These are phyloP conservation scores for Channa maculata DNA, from an alignment of 2,113 vertebrate species.

Conservation along the genomic window DNA sequence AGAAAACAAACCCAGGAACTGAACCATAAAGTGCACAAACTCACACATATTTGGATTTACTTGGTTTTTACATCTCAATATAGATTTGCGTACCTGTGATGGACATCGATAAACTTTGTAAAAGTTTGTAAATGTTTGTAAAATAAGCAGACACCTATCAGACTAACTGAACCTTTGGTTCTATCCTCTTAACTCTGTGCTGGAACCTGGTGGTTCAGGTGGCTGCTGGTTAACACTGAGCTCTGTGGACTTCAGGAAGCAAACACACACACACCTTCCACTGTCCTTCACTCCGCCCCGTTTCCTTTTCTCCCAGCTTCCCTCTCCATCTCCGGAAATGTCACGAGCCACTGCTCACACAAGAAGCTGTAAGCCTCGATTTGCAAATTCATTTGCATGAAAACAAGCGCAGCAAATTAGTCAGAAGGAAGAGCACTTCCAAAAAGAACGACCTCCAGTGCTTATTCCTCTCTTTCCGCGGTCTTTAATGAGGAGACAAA, in stretches of 20 bases:
- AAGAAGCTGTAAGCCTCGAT: conserved; percentile 44
- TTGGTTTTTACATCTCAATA: too few relatives aligned
- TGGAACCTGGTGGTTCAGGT: conserved; percentile 17
- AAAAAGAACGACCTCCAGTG: conserved; percentile 27
- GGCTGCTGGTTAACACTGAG: conserved; percentile 1
- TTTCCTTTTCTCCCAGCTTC: conserved; percentile 8
- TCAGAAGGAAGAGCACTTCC: conserved; percentile 28
- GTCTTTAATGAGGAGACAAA: conserved; percentile 67
- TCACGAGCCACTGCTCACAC: conserved; percentile 44
- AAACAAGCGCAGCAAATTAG: conserved; percentile 46
- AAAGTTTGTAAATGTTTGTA: too few relatives aligned
- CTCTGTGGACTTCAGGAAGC: background rate
- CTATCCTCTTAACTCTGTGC: background rate
- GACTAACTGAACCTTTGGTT: background rate
- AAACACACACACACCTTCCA: conserved; percentile 9
- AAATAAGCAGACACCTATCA: too few relatives aligned
- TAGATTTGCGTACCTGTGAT: too few relatives aligned
- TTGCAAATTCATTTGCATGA: conserved; percentile 61
- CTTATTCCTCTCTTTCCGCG: conserved; percentile 25
- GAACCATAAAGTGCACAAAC: too few relatives aligned
- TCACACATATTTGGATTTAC: too few relatives aligned
- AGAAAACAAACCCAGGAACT: too few relatives aligned
- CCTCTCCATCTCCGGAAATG: conserved; percentile 40
- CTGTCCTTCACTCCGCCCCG: conserved; percentile 9
- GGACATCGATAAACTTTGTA: too few relatives aligned